Base-by-base conservation (phyloP, 2,888 invertebrate genomes). In the Pollenia griseotomentosa region DNA sequence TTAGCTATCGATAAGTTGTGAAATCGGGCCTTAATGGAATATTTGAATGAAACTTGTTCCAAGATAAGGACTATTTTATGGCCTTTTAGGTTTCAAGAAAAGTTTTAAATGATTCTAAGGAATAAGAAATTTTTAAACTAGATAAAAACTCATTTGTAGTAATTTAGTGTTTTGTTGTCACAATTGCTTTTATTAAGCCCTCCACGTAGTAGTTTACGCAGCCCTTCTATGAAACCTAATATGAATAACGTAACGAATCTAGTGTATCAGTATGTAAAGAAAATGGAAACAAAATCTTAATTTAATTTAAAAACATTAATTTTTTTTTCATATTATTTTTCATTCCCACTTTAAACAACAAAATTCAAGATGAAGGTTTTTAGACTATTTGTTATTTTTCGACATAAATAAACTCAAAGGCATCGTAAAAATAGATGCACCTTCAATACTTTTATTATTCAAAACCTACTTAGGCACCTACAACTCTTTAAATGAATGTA, bases 291-390 rank as follows among this genome's bases (percentile, higher is more conserved):
- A 42, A 23, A 46, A 19, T 44, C n/a, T 61, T 71, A 85, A 85
- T 88, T 85, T 85, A 80, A 86, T 85, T 83, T 80, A 71, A 74
- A 82, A 86, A 79, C 86, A 88, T 87, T 82, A 83, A 88, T 80
- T 79, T 84, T 57, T 85, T 11, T 55, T 71, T 71, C 6, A 57
- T 9, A 57, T 9, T 78, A 83, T 77, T 63, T 74, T 55, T 48
- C 6, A 55, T 14, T 44, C 46, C 16, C 9, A 19, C 51, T 40
- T 19, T 63, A 57, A 19, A 70, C 11, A 14, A 57, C 19, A 23
- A 6, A n/a, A 55, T 16, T 10, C 9, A 55, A 55, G 1, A 19
- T 16, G n/a, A 16, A 55, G 10, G 9, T 7, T 19, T 16, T 61
- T 33, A 33, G 23, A 33, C 14, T 40, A 51, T 57, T 6, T 16